phyloP scores from a whole-genome alignment of 2,113 vertebrate species.

The Erinaceus europaeus region DNA sequence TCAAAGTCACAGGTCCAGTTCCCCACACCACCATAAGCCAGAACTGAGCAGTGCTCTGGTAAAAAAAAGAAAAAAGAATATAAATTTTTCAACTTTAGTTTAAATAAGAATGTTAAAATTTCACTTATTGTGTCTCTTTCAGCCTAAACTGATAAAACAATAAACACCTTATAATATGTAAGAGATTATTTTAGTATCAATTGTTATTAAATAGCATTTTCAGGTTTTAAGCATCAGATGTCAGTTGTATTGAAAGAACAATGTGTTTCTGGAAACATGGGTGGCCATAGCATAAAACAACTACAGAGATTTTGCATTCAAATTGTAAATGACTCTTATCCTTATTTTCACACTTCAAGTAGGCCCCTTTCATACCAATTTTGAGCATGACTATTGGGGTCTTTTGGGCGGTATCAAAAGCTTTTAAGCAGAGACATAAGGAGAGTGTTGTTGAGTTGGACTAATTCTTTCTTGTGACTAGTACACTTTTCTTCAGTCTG shows the following conservation, averaged over 20 bases:
- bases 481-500: too few relatives aligned
- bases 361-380: too few relatives aligned
- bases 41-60: too few relatives aligned
- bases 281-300: background rate
- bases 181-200: background rate
- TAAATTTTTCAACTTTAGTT: background rate
- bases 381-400: too few relatives aligned
- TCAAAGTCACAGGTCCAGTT: too few relatives aligned
- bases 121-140: background rate
- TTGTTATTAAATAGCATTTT: conserved; percentile 9
- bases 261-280: background rate
- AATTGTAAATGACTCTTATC: conserved; percentile 24
- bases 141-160: background rate
- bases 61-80: too few relatives aligned
- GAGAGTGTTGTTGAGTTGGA: too few relatives aligned
- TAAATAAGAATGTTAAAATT: background rate
- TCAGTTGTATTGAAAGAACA: background rate
- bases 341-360: too few relatives aligned
- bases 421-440: too few relatives aligned
- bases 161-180: background rate
- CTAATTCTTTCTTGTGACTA: too few relatives aligned
- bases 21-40: too few relatives aligned
- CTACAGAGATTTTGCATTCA: background rate
- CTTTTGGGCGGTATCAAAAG: too few relatives aligned
- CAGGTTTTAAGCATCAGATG: conserved; percentile 11